Evolutionary conservation across 92 coral and sea anemone genomes (phyloP), one percentile per base, ranked within the genome.

Genomic region (Porites lobata): DNA sequence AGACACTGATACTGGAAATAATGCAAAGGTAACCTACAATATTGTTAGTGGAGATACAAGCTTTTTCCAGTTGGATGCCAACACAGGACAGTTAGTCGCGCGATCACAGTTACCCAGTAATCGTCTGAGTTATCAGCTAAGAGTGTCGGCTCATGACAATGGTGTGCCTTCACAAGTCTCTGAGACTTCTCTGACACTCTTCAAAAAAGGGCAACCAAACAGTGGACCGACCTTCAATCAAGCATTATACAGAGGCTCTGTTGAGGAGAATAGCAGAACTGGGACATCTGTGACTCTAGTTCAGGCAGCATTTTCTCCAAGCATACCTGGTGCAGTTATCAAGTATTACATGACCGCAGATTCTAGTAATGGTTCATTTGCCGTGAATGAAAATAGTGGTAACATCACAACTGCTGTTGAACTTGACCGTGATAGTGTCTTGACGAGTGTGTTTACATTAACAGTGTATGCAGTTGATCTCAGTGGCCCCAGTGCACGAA

Each of bases 271-370:
- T 73, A 78, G 83, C 24, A 50, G 53, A 8, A 52, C 71, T 0
- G 98, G 98, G 50, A 83, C 91, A 70, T 76, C 89, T 11, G 93
- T 98, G 77, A 74, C 91, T 5, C 87, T 13, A 12, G 96, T 98
- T 8, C 73, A 75, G 65, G 99, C 98, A 20, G 76, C 77, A 5
- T 95, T 89, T 75, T 20, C 82, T 38, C 73, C 78, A 18, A 69
- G 73, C 57, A 75, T 76, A 32, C 54, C 74, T 1, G 79, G 80
- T 81, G 76, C 90, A 20, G 58, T 77, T 15, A 85, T 98, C 72
- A 79, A 87, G 71, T 98, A 98, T 78, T 98, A 88, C 75, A 80
- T 94, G 29, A 94, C 99, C 17, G 83, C 92, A 12, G 99, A 98
- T 77, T 89, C 88, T 77, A 98, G 99, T 79, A 91, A 90, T 72